A percentile compares a stretch with the other conserved stretches of the same genome.
Evolutionary conservation across 2,113 vertebrate genomes (phyloP).

Genomic region (Ceratotherium simum): DNA sequence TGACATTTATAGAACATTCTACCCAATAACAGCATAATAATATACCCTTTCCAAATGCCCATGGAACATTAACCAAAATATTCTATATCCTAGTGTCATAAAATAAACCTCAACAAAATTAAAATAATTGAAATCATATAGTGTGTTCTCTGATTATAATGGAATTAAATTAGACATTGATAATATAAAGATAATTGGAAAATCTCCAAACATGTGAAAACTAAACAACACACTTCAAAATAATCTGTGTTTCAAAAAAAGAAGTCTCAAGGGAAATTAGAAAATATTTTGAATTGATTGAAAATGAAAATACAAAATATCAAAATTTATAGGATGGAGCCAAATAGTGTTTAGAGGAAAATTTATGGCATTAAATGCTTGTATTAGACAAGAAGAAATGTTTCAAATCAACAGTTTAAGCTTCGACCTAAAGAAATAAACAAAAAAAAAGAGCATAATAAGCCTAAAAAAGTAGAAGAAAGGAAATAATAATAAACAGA

Average conservation of each 20-base stretch:
- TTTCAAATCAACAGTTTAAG: not conserved
- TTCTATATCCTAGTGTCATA: not conserved
- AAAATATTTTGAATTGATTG: not conserved
- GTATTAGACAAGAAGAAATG: not conserved
- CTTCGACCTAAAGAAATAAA: not conserved
- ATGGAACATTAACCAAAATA: not conserved
- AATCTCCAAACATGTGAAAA: not conserved
- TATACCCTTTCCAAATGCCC: not conserved
- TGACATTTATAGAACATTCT: not conserved
- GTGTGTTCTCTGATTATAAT: not conserved
- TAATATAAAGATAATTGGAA: not conserved
- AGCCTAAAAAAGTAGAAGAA: not conserved
- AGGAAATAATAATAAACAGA: not conserved
- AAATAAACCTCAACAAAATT: not conserved
- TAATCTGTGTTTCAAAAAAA: not conserved
- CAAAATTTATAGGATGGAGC: not conserved
- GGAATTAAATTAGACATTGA: not conserved
- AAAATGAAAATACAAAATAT: not conserved
- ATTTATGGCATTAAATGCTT: not conserved
- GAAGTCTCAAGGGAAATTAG: not conserved
- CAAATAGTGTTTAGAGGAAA: not conserved
- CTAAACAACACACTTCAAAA: not conserved
- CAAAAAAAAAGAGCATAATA: not conserved
- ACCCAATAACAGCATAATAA: not conserved
- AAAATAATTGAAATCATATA: not conserved